Conservation (phyloP, 1,140 invertebrate species). For the Pogonomyrmex barbatus region DNA sequence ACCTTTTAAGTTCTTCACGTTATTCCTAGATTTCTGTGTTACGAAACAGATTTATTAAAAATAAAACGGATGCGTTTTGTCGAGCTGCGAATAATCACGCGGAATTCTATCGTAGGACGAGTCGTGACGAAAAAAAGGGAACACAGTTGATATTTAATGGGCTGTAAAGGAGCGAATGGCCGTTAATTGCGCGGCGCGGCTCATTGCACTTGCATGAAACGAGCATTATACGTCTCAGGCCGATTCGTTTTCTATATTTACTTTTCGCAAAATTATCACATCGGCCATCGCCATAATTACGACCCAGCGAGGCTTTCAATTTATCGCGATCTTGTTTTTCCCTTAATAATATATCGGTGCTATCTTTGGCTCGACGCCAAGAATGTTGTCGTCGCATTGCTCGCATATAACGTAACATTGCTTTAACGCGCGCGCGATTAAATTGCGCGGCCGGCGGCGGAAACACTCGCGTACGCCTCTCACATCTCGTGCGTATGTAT, state of each 20-base stretch:
- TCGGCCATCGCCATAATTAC: constrained; percentile 56
- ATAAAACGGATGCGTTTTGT: constrained; percentile 29
- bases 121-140: constrained; percentile 28
- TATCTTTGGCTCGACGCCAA: constrained; percentile 54
- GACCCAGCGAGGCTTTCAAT: constrained; percentile 52
- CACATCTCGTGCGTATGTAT: not conserved
- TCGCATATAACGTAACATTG: constrained; percentile 52
- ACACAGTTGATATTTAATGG: constrained; percentile 71
- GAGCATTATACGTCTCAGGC: constrained; percentile 39
- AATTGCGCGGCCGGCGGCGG: constrained; percentile 35
- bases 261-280: constrained; percentile 57
- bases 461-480: constrained; percentile 16
- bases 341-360: constrained; percentile 60
- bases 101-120: constrained; percentile 23
- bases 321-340: constrained; percentile 58
- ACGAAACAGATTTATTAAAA: constrained; percentile 5
- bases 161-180: constrained; percentile 71
- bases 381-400: constrained; percentile 61
- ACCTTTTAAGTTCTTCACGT: not conserved
- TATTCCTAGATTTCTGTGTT: not conserved
- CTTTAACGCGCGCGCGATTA: constrained; percentile 54
- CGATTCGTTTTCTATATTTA: constrained; percentile 57
- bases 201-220: constrained; percentile 61
- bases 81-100: constrained; percentile 57
- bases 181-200: constrained; percentile 71